Evolutionary conservation across 2,113 vertebrate species (phyloP).

Genomic region (Sterrhoptilus dennistouni): DNA sequence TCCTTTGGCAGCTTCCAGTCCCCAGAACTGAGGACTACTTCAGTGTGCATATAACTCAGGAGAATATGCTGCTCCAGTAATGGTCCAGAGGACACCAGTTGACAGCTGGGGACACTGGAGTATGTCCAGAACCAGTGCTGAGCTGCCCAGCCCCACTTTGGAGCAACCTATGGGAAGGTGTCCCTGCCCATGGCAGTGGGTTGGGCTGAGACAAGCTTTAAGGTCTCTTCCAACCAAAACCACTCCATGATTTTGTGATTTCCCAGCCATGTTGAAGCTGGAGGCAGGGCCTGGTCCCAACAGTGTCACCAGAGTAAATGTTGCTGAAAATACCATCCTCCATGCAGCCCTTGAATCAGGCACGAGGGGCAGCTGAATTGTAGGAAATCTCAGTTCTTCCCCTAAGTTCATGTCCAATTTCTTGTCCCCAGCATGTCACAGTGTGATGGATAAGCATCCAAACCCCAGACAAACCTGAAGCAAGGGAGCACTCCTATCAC

Average conservation of each 20-base stretch:
- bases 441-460: constrained; percentile 13
- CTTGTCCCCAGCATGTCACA: neutral
- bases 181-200: no score
- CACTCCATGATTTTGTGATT: neutral
- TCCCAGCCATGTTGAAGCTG: neutral
- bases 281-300: neutral
- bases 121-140: neutral
- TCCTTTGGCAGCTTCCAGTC: neutral
- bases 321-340: neutral
- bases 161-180: rapidly evolving
- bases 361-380: rapidly evolving
- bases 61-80: neutral
- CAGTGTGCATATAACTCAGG: neutral
- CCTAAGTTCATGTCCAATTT: neutral
- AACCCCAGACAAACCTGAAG: neutral
- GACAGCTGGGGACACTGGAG: neutral
- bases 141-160: neutral
- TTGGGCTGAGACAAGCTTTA: neutral
- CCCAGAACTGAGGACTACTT: neutral
- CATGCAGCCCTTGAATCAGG: neutral
- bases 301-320: neutral
- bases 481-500: neutral
- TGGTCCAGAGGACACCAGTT: neutral
- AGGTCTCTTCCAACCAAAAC: neutral
- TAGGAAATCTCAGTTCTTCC: neutral